Percentiles rank a stretch among this genome's conserved stretches.
Evolutionary conservation across 1,140 invertebrate genomes (phyloP).

Genomic region (Drosophila nasuta): DNA sequence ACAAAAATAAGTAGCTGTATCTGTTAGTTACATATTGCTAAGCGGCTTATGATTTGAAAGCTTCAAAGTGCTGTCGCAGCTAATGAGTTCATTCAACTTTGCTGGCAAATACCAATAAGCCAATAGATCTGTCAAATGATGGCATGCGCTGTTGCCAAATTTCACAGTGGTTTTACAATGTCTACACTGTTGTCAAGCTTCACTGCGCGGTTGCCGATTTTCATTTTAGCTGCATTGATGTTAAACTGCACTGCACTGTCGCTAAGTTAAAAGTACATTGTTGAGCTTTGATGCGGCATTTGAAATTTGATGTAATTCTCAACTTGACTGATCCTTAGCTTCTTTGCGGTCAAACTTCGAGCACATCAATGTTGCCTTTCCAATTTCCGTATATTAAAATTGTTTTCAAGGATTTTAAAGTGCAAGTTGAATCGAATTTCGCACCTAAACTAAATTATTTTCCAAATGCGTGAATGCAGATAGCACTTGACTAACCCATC

Average conservation of each 20-base stretch:
- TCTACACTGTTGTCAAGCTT: not conserved
- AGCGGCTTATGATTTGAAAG: constrained; percentile 70
- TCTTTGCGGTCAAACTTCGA: too few relatives aligned
- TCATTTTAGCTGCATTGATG: not conserved
- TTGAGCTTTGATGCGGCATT: too few relatives aligned
- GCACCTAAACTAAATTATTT: too few relatives aligned
- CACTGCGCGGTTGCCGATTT: constrained; percentile 7
- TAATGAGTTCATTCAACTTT: constrained; percentile 62
- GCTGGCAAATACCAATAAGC: constrained; percentile 3
- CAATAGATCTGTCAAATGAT: not conserved
- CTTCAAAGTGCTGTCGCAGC: constrained; percentile 49
- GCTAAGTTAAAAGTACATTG: not conserved
- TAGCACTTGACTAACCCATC: not conserved
- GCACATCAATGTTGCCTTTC: too few relatives aligned
- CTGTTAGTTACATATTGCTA: constrained; percentile 56
- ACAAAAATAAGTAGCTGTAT: constrained; percentile 39
- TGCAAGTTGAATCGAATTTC: too few relatives aligned
- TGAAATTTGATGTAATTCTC: too few relatives aligned
- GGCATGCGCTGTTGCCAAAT: not conserved
- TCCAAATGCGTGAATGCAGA: not conserved
- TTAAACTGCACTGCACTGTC: not conserved
- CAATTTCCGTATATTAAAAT: too few relatives aligned
- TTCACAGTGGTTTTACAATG: not conserved
- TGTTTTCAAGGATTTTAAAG: too few relatives aligned
- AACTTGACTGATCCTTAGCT: too few relatives aligned